A percentile compares a stretch with the other conserved stretches of the same genome.
Conservation (phyloP, 1,140 invertebrate genomes). For the Polyergus mexicanus region DNA sequence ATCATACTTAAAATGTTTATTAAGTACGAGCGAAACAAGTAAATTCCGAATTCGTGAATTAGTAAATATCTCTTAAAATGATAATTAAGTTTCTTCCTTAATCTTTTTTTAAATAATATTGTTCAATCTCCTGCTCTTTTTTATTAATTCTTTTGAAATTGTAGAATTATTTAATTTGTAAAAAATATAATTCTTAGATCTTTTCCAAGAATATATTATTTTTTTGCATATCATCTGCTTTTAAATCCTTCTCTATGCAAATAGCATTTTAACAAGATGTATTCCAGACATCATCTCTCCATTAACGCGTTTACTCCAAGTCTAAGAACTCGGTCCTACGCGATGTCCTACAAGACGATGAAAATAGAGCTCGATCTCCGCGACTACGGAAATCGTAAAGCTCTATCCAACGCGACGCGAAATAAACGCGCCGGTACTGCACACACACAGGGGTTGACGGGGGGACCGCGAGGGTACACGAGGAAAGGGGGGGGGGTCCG, state of each 20-base stretch:
- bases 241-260: neutral
- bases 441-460: slow-evolving; percentile 57
- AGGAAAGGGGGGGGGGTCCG: slow-evolving; percentile 58
- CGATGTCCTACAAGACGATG: slow-evolving; percentile 57
- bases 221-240: neutral
- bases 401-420: slow-evolving; percentile 38
- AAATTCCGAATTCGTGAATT: neutral
- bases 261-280: neutral
- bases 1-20: neutral
- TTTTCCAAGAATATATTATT: neutral
- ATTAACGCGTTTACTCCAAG: neutral
- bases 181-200: neutral
- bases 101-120: neutral
- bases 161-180: neutral
- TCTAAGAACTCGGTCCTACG: neutral
- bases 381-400: slow-evolving; percentile 64
- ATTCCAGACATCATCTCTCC: neutral
- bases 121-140: neutral
- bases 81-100: neutral
- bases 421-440: slow-evolving; percentile 58
- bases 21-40: neutral
- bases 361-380: slow-evolving; percentile 42
- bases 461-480: slow-evolving; percentile 69
- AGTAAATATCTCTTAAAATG: neutral
- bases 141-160: neutral